These are phyloP conservation scores for Crossoptilon crossoptilon DNA, from an alignment of 2,797 vertebrate genomes.

Conservation along the genomic window DNA sequence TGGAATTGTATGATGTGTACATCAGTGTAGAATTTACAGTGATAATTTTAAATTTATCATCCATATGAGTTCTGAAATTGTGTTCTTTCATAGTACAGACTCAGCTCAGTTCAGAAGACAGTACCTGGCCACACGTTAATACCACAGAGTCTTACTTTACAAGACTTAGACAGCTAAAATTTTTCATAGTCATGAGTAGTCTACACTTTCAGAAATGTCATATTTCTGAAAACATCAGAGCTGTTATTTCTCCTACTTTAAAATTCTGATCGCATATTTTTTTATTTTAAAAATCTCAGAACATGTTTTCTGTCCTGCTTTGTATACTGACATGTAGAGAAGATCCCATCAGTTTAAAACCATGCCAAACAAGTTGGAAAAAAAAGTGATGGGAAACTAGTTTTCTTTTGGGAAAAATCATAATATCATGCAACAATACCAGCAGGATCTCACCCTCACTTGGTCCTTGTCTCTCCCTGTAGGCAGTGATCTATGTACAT, in stretches of 20 bases:
- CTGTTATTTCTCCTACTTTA: not conserved
- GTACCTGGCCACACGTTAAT: not conserved
- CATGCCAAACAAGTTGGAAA: not conserved
- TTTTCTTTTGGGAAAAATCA: not conserved
- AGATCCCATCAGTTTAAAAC: not conserved
- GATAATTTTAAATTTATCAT: not conserved
- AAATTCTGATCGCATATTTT: not conserved
- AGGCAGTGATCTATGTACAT: not conserved
- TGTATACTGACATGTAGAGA: not conserved
- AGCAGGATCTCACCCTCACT: not conserved
- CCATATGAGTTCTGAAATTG: not conserved
- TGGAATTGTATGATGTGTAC: not conserved
- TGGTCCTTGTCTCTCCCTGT: not conserved
- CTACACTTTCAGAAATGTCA: not conserved
- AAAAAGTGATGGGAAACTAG: not conserved
- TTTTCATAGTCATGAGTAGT: not conserved
- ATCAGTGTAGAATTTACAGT: not conserved
- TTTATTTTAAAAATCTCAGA: not conserved
- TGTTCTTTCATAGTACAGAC: rapidly evolving
- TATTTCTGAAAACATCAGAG: no score
- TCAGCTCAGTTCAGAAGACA: not conserved
- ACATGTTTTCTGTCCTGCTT: not conserved
- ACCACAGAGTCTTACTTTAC: not conserved
- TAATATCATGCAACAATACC: not conserved
- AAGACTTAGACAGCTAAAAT: not conserved